Evolutionary conservation across 2,888 invertebrate genomes (phyloP).

Genomic region (Polydrusus pterygomalis): DNA sequence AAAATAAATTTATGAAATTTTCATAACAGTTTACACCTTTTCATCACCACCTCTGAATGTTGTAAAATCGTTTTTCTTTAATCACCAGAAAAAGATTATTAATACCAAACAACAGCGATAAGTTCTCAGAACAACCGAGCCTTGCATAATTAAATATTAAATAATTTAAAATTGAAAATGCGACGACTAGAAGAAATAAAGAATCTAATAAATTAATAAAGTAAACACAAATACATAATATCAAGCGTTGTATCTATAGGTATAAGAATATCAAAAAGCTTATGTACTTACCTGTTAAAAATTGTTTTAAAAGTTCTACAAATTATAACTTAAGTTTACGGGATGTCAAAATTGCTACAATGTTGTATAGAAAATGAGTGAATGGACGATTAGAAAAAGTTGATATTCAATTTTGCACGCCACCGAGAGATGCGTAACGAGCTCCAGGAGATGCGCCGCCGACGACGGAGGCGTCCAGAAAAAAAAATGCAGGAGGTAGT

Average conservation of each 20-base stretch:
- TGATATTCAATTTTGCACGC: slow-evolving; percentile 53
- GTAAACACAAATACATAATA: no score
- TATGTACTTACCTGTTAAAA: slow-evolving; percentile 20
- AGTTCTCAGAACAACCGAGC: no score
- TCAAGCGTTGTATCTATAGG: neutral
- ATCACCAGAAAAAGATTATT: no score
- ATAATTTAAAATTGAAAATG: no score
- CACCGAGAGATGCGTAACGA: slow-evolving; percentile 45
- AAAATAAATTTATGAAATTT: no score
- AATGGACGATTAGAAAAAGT: slow-evolving; percentile 48
- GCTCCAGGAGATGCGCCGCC: slow-evolving; percentile 48
- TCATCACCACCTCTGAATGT: no score
- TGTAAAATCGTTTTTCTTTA: no score
- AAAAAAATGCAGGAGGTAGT: slow-evolving; percentile 16
- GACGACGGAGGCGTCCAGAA: slow-evolving; percentile 14
- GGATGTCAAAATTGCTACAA: slow-evolving; percentile 1
- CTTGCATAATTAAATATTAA: no score
- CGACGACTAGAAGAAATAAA: no score
- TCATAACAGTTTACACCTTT: no score
- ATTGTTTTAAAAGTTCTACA: neutral
- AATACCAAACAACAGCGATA: no score
- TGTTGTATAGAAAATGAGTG: slow-evolving; percentile 50
- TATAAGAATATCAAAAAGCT: neutral
- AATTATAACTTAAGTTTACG: slow-evolving; percentile 31
- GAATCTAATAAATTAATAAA: no score